These are phyloP conservation scores for Oreochromis mossambicus DNA, from an alignment of 2,797 vertebrate genomes.

Conservation along the genomic window DNA sequence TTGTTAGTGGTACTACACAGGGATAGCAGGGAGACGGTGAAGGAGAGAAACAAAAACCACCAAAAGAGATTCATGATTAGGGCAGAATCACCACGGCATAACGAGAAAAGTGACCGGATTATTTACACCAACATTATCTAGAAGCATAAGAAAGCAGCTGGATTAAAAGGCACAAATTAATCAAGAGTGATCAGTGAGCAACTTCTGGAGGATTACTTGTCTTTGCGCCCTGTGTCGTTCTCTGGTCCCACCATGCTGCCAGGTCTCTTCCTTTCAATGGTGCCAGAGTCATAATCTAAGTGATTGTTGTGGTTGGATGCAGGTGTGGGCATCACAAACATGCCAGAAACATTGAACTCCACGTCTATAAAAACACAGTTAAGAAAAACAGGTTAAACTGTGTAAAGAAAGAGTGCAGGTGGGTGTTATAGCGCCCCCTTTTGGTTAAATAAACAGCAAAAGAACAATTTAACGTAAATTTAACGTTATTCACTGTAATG, in stretches of 20 bases:
- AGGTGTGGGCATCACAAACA: conserved; percentile 84
- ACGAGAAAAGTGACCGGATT: background rate
- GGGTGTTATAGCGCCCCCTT: background rate
- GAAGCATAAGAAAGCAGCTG: conserved; percentile 1
- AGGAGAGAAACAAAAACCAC: conserved; percentile 44
- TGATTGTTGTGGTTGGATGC: conserved; percentile 87
- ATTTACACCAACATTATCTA: background rate
- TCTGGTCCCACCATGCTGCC: conserved; percentile 89
- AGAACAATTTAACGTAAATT: background rate
- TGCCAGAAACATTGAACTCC: conserved; percentile 95
- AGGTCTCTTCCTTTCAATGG: conserved; percentile 90
- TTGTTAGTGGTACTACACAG: conserved; percentile 92
- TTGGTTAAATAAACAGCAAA: background rate
- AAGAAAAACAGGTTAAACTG: background rate
- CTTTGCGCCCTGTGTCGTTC: conserved; percentile 85
- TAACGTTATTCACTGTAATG: background rate
- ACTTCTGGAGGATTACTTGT: conserved; percentile 76
- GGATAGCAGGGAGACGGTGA: conserved; percentile 55
- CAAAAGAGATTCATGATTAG: conserved; percentile 46
- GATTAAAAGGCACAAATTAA: conserved; percentile 8
- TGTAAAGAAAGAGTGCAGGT: background rate
- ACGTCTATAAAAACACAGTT: conserved; percentile 76
- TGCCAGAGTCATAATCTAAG: conserved; percentile 80
- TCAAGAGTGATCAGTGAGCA: background rate
- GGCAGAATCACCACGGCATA: conserved; percentile 37